phyloP scores from a whole-genome alignment of 2,113 vertebrate species.

The Ornithorhynchus anatinus region DNA sequence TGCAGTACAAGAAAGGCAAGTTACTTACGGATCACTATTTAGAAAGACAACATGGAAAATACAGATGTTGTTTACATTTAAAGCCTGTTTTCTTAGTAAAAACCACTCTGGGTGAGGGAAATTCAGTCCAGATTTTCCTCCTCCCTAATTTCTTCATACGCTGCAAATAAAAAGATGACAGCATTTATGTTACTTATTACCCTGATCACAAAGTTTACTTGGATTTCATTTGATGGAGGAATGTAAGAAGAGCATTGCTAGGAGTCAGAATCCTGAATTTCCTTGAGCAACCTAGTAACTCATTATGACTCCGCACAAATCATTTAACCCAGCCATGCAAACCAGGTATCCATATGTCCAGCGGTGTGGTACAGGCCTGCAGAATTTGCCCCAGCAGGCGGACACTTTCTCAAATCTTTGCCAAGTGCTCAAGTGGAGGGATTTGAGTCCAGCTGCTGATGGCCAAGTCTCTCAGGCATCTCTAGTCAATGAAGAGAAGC shows the following conservation, averaged over 20 bases:
- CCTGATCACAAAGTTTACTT: conserved; percentile 29
- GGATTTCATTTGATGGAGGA: conserved; percentile 18
- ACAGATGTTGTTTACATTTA: conserved; percentile 69
- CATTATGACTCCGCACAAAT: too few relatives aligned
- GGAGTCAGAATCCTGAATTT: not conserved
- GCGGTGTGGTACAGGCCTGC: too few relatives aligned
- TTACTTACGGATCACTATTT: conserved; percentile 66
- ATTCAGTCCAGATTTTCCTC: conserved; percentile 65
- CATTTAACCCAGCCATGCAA: too few relatives aligned
- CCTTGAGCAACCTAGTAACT: not conserved
- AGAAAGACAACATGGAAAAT: conserved; percentile 66
- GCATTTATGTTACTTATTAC: conserved; percentile 54
- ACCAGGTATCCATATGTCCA: too few relatives aligned
- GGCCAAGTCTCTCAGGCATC: too few relatives aligned
- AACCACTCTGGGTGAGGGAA: conserved; percentile 52
- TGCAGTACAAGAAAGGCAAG: conserved; percentile 27
- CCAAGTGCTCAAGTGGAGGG: too few relatives aligned
- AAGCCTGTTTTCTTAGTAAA: conserved; percentile 69
- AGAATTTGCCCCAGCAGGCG: too few relatives aligned
- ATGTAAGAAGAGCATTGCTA: not conserved
- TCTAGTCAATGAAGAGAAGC: too few relatives aligned
- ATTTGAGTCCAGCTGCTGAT: too few relatives aligned
- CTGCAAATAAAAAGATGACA: conserved; percentile 64
- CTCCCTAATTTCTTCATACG: conserved; percentile 45
- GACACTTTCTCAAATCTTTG: too few relatives aligned